Evolutionary conservation across 2,888 invertebrate species (phyloP).

Genomic region (Pachycephus smyrnensis): DNA sequence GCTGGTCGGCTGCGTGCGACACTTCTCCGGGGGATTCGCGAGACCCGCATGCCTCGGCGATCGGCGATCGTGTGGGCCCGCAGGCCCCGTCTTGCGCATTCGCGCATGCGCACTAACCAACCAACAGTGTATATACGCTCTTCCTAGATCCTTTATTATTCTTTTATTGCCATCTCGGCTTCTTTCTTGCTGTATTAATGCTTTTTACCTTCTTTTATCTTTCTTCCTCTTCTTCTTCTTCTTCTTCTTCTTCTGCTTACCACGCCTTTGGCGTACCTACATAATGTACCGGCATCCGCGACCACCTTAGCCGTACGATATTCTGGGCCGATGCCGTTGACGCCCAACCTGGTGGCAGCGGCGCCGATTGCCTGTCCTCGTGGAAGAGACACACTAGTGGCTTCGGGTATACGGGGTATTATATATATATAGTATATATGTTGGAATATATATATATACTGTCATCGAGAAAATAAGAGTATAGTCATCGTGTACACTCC

Average conservation of each 20-base stretch:
- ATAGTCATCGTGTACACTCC: not conserved
- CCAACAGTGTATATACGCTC: slow-evolving; percentile 9
- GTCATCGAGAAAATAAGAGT: not conserved
- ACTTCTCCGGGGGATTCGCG: slow-evolving; percentile 45
- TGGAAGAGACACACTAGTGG: not conserved
- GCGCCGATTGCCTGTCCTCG: not conserved
- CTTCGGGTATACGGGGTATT: not conserved
- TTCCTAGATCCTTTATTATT: not conserved
- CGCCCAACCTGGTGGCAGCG: not conserved
- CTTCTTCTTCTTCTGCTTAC: not conserved
- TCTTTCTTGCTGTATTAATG: not conserved
- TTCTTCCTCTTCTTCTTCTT: not conserved
- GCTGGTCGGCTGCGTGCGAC: slow-evolving; percentile 51
- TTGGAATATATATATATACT: too few species aligned
- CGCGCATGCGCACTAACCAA: slow-evolving; percentile 14
- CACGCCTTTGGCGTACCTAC: not conserved
- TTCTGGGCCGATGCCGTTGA: not conserved
- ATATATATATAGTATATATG: not conserved
- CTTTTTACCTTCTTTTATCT: not conserved
- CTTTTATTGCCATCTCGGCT: not conserved
- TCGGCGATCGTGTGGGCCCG: slow-evolving; percentile 40
- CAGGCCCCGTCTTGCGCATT: not conserved
- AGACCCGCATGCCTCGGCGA: slow-evolving; percentile 50
- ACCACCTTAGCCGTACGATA: not conserved
- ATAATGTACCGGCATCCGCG: not conserved